phyloP scores from a whole-genome alignment of 2,113 vertebrate genomes.

The Ailurus styani region DNA sequence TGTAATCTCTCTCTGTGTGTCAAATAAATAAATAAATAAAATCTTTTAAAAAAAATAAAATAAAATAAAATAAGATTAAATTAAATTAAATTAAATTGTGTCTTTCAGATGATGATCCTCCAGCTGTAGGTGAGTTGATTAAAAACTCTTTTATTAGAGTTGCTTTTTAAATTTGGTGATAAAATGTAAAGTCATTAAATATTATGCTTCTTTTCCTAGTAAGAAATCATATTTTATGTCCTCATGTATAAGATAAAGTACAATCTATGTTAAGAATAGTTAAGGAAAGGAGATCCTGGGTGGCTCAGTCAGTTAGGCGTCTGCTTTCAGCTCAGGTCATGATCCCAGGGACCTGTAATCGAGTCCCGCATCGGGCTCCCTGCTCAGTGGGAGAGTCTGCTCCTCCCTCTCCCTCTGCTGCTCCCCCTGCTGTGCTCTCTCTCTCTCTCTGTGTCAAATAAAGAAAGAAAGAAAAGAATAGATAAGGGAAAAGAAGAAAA shows the following conservation, averaged over 20 bases:
- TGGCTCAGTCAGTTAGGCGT: too few relatives aligned
- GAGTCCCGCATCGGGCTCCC: too few relatives aligned
- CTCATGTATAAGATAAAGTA: background rate
- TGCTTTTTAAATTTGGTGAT: background rate
- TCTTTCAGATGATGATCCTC: constrained; percentile 5
- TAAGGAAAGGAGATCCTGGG: background rate
- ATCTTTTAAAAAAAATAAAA: too few relatives aligned
- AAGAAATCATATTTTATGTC: background rate
- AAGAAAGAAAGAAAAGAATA: too few relatives aligned
- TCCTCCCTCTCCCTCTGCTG: too few relatives aligned
- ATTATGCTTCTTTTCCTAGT: background rate
- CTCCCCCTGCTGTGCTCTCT: too few relatives aligned
- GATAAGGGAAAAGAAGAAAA: background rate
- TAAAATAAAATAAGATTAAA: background rate
- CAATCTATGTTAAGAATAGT: background rate
- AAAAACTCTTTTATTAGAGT: background rate
- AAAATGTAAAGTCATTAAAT: background rate
- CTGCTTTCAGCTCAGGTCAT: too few relatives aligned
- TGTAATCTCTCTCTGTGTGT: too few relatives aligned
- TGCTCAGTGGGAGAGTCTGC: too few relatives aligned
- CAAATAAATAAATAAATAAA: background rate
- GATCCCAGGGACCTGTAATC: too few relatives aligned
- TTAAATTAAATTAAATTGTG: background rate
- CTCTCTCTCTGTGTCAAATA: too few relatives aligned
- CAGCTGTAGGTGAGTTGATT: background rate